A percentile compares a stretch with the other conserved stretches of the same genome.
Conservation (phyloP, 2,888 invertebrate genomes). For the Sphaeridia pumilis region DNA sequence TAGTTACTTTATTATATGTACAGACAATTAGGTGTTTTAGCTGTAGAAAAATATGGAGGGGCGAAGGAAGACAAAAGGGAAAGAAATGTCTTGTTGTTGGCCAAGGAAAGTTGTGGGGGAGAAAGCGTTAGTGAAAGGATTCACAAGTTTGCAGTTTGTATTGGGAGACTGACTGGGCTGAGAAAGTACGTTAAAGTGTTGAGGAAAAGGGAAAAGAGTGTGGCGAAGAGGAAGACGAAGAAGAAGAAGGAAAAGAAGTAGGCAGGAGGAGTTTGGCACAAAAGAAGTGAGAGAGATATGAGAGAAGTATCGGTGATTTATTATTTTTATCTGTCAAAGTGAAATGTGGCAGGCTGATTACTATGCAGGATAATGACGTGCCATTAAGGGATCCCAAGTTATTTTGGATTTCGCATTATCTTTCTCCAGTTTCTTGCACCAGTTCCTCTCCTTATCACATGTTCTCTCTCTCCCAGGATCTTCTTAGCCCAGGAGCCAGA, state of each 20-base stretch:
- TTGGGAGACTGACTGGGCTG: too few relatives aligned
- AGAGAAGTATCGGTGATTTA: slow-evolving; percentile 36
- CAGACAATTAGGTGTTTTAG: too few relatives aligned
- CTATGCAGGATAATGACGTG: slow-evolving; percentile 36
- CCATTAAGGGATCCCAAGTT: slow-evolving; percentile 36
- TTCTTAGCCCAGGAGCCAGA: slow-evolving; percentile 14
- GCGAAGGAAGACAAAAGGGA: not conserved
- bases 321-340: slow-evolving; percentile 37
- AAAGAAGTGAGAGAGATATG: slow-evolving; percentile 26
- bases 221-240: slow-evolving; percentile 11
- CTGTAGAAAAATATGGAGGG: too few relatives aligned
- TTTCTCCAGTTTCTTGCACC: slow-evolving; percentile 19
- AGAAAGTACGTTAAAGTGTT: too few relatives aligned
- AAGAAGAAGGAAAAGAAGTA: slow-evolving; percentile 19
- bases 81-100: too few relatives aligned
- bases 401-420: slow-evolving; percentile 34
- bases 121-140: too few relatives aligned
- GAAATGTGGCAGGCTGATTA: slow-evolving; percentile 36
- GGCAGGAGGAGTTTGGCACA: slow-evolving; percentile 25
- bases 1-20: too few relatives aligned
- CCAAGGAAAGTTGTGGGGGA: too few relatives aligned
- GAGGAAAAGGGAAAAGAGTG: slow-evolving; percentile 8
- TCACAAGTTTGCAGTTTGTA: too few relatives aligned
- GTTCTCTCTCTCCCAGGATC: slow-evolving; percentile 30
- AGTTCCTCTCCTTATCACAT: slow-evolving; percentile 27